Conservation (phyloP, 2,888 invertebrate species). For the Xestia c-nigrum region DNA sequence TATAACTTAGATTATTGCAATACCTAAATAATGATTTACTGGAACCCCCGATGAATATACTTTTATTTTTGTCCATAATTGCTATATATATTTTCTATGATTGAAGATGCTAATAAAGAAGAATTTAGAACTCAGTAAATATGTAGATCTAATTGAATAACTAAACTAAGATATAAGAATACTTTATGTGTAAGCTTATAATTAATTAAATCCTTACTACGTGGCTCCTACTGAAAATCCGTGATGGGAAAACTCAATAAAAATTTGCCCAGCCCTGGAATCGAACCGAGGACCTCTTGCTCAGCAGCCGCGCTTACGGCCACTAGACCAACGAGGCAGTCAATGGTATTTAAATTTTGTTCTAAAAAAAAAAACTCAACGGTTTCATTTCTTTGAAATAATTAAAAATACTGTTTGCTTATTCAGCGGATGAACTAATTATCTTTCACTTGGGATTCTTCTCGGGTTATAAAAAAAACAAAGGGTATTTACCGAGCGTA, state of each 20-base stretch:
- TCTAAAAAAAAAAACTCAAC: constrained; percentile 7
- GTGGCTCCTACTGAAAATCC: no score
- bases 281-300: no score
- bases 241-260: no score
- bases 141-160: background rate
- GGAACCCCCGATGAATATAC: background rate
- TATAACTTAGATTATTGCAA: background rate
- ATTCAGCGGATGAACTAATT: constrained; percentile 32
- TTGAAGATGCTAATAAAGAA: background rate
- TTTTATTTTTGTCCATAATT: background rate
- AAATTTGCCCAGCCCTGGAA: no score
- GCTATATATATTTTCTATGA: background rate
- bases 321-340: no score
- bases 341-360: no score
- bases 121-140: background rate
- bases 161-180: background rate
- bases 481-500: constrained; percentile 26
- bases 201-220: no score
- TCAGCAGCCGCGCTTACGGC: no score
- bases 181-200: no score
- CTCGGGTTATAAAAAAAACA: constrained; percentile 28
- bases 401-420: constrained; percentile 33
- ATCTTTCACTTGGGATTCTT: constrained; percentile 16
- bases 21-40: background rate
- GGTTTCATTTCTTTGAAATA: constrained; percentile 17